phyloP scores from a whole-genome alignment of 2,888 invertebrate genomes.

The Lithophane ornitopus region DNA sequence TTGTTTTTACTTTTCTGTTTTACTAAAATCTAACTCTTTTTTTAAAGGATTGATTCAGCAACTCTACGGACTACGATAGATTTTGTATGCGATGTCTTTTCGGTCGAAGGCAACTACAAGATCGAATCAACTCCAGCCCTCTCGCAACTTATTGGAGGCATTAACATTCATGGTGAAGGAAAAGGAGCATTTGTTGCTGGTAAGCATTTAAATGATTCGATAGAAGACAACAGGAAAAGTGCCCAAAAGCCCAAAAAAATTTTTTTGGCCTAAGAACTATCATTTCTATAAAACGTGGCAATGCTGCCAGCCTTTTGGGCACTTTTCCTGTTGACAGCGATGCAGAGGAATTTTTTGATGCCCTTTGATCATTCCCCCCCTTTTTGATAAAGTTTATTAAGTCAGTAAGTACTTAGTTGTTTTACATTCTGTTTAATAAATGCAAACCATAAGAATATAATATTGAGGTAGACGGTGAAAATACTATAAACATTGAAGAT shows the following conservation, averaged over 20 bases:
- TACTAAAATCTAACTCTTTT: background rate
- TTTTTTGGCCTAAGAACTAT: too few relatives aligned
- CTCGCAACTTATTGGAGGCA: constrained; percentile 40
- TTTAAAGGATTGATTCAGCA: constrained; percentile 30
- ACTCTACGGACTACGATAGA: background rate
- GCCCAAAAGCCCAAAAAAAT: too few relatives aligned
- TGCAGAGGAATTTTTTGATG: too few relatives aligned
- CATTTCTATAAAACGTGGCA: too few relatives aligned
- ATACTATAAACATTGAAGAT: background rate
- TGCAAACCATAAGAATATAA: too few relatives aligned
- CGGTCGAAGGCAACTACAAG: constrained; percentile 34
- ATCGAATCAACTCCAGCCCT: constrained; percentile 45
- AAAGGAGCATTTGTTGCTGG: constrained; percentile 27
- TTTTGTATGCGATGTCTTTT: constrained; percentile 38
- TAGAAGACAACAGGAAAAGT: too few relatives aligned
- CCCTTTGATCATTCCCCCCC: too few relatives aligned
- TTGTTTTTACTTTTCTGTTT: background rate
- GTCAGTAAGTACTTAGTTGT: too few relatives aligned
- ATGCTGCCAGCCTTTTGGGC: too few relatives aligned
- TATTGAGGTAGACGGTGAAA: background rate
- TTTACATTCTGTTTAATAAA: too few relatives aligned
- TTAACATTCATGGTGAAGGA: constrained; percentile 58
- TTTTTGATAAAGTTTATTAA: too few relatives aligned
- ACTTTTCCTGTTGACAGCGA: too few relatives aligned
- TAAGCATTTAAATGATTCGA: constrained; percentile 19